Conservation (phyloP, 2,113 vertebrate species). For the Bos javanicus region DNA sequence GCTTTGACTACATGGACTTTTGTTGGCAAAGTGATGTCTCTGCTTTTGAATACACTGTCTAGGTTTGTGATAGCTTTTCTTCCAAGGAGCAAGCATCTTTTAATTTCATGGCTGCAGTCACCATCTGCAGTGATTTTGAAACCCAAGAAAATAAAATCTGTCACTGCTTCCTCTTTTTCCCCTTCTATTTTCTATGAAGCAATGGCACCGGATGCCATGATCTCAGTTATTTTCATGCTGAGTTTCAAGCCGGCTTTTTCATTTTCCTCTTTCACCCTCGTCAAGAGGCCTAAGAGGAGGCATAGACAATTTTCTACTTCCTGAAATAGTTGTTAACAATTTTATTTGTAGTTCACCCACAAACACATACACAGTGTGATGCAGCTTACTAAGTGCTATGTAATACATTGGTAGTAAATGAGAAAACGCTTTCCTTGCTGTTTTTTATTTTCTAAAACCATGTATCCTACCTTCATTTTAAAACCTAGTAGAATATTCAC, state of each 20-base stretch:
- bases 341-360: neutral
- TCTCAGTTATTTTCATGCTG: neutral
- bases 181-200: neutral
- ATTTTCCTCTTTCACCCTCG: neutral
- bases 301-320: neutral
- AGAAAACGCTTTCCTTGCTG: neutral
- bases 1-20: neutral
- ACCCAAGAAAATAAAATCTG: neutral
- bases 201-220: neutral
- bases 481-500: neutral
- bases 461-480: neutral
- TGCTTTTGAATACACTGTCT: neutral
- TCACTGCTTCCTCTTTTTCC: neutral
- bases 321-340: neutral
- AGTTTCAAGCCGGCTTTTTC: neutral
- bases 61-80: neutral
- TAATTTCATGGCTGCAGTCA: neutral
- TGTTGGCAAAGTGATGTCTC: neutral
- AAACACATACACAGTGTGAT: neutral
- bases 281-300: neutral
- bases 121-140: neutral
- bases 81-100: neutral
- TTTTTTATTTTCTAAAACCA: neutral
- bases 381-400: neutral
- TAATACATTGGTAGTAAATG: neutral